phyloP scores from a whole-genome alignment of 1,140 invertebrate species.

The Anoplolepis gracilipes region DNA sequence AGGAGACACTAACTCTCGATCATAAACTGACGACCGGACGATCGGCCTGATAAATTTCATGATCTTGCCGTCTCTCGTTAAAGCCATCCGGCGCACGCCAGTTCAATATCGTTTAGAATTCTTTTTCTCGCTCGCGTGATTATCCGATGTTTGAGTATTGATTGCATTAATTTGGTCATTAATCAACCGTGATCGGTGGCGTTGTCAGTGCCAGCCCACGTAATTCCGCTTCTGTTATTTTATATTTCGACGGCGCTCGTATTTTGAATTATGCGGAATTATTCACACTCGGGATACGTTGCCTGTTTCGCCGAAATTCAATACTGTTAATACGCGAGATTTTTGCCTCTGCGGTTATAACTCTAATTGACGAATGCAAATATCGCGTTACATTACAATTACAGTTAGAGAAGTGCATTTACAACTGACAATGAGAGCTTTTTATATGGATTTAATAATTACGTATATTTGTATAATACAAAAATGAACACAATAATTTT shows the following conservation, averaged over 20 bases:
- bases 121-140: constrained; percentile 26
- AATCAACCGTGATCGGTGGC: constrained; percentile 36
- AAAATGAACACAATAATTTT: not conserved
- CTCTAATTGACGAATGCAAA: constrained; percentile 28
- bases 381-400: not conserved
- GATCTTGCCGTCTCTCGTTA: constrained; percentile 29
- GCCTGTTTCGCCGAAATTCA: not conserved
- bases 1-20: constrained; percentile 52
- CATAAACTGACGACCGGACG: constrained; percentile 59
- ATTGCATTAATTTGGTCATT: constrained; percentile 54
- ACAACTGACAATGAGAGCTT: not conserved
- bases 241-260: constrained; percentile 12
- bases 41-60: constrained; percentile 56
- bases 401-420: not conserved
- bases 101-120: not conserved
- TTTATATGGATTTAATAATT: not conserved
- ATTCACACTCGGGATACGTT: constrained; percentile 32
- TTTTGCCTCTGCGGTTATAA: constrained; percentile 22
- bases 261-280: constrained; percentile 57
- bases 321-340: constrained; percentile 36
- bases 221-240: constrained; percentile 43
- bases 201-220: constrained; percentile 27
- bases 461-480: not conserved
- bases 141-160: constrained; percentile 47
- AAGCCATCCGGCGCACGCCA: constrained; percentile 53